phyloP scores from a whole-genome alignment of 2,113 vertebrate genomes.

The Hirundichthys speculiger region DNA sequence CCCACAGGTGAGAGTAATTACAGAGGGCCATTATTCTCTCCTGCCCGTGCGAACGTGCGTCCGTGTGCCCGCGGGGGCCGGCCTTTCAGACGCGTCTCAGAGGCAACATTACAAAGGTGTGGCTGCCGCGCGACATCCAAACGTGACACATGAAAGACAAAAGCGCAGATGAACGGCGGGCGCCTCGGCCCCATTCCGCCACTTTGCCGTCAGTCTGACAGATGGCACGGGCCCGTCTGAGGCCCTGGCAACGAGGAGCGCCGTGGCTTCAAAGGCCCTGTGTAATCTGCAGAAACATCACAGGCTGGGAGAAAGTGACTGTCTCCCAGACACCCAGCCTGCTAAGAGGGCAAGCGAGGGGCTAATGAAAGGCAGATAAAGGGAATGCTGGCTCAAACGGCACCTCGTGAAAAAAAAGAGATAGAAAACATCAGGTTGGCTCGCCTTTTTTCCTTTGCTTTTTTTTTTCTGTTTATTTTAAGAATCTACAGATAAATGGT shows the following conservation, averaged over 20 bases:
- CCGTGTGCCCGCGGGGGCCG: slow-evolving; percentile 70
- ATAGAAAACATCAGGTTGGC: slow-evolving; percentile 78
- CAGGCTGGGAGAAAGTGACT: slow-evolving; percentile 96
- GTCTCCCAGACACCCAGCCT: slow-evolving; percentile 91
- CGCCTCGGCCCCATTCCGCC: slow-evolving; percentile 92
- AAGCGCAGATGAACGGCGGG: slow-evolving; percentile 92
- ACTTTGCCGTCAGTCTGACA: slow-evolving; percentile 92
- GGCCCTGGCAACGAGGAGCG: slow-evolving; percentile 89
- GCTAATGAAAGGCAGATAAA: slow-evolving; percentile 99
- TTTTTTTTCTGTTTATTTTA: slow-evolving; percentile 62
- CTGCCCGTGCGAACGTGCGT: slow-evolving; percentile 66
- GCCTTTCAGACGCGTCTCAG: slow-evolving; percentile 63
- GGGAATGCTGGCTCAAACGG: slow-evolving; percentile 90
- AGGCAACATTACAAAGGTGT: slow-evolving; percentile 91
- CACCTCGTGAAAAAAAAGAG: slow-evolving; percentile 67
- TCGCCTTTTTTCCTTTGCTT: slow-evolving; percentile 57
- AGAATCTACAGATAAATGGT: slow-evolving; percentile 72
- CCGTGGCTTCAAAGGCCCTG: slow-evolving; percentile 96
- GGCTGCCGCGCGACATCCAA: slow-evolving; percentile 86
- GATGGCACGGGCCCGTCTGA: slow-evolving; percentile 95
- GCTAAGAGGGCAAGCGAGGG: slow-evolving; percentile 91
- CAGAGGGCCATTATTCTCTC: slow-evolving; percentile 58
- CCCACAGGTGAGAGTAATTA: slow-evolving; percentile 81
- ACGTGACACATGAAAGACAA: slow-evolving; percentile 93
- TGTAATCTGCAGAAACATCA: slow-evolving; percentile 99